Conservation (phyloP, 2,797 vertebrate genomes). For the Cossypha dichroa region DNA sequence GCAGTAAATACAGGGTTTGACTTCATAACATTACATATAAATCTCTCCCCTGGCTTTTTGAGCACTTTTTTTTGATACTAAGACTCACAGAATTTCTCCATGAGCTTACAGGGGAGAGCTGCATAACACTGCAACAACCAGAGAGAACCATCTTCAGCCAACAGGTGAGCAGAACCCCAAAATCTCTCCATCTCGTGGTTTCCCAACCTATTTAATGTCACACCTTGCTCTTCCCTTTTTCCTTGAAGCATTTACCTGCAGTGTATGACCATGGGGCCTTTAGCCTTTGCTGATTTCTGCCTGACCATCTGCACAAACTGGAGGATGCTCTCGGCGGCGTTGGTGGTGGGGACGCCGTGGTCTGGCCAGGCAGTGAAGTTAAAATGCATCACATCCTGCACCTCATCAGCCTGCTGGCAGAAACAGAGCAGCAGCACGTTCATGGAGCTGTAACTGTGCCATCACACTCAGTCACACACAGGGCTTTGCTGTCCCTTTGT, state of each 20-base stretch:
- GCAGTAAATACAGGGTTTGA: background rate
- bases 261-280: constrained; percentile 90
- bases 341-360: constrained; percentile 92
- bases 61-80: background rate
- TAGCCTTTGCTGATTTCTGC: constrained; percentile 87
- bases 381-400: constrained; percentile 89
- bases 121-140: fast-evolving
- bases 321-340: constrained; percentile 92
- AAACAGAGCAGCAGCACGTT: background rate
- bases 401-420: constrained; percentile 86
- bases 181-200: background rate
- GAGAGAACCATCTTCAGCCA: background rate
- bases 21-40: background rate
- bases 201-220: background rate
- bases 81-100: background rate
- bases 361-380: constrained; percentile 98
- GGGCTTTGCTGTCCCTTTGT: background rate
- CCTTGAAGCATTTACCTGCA: constrained; percentile 84
- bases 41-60: background rate
- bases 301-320: constrained; percentile 94
- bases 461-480: background rate
- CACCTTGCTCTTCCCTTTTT: background rate
- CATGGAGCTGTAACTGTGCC: background rate
- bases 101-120: background rate
- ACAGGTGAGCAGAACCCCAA: background rate